Evolutionary conservation across 2,797 vertebrate species (phyloP).

Genomic region (Peromyscus aztecus): DNA sequence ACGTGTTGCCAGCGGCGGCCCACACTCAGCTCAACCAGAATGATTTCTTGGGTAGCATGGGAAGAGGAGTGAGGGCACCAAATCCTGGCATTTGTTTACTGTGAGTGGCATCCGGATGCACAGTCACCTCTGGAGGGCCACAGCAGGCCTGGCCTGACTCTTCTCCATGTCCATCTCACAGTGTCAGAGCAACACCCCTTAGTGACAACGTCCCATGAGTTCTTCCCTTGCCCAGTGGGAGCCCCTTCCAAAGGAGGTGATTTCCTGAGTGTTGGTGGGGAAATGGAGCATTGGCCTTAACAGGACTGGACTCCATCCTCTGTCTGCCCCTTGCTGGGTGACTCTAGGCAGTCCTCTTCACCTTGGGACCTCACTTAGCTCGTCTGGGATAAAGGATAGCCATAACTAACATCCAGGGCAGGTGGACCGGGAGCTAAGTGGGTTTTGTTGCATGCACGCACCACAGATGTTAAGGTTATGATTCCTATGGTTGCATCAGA

Average conservation of each 20-base stretch:
- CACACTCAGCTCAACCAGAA: background rate
- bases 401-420: background rate
- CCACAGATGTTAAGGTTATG: background rate
- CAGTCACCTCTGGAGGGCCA: fast-evolving
- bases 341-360: background rate
- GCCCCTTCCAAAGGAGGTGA: background rate
- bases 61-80: background rate
- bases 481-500: background rate
- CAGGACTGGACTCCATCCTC: background rate
- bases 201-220: background rate
- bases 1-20: background rate
- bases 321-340: background rate
- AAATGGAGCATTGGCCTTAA: background rate
- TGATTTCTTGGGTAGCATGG: background rate
- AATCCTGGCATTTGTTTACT: background rate
- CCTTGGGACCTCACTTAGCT: background rate
- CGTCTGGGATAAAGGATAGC: background rate
- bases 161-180: background rate
- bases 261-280: background rate
- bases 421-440: background rate
- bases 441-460: background rate
- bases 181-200: background rate
- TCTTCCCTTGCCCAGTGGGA: background rate
- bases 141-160: fast-evolving
- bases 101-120: fast-evolving